Conservation (phyloP, 2,113 vertebrate species). For the Monarcha castaneiventris region DNA sequence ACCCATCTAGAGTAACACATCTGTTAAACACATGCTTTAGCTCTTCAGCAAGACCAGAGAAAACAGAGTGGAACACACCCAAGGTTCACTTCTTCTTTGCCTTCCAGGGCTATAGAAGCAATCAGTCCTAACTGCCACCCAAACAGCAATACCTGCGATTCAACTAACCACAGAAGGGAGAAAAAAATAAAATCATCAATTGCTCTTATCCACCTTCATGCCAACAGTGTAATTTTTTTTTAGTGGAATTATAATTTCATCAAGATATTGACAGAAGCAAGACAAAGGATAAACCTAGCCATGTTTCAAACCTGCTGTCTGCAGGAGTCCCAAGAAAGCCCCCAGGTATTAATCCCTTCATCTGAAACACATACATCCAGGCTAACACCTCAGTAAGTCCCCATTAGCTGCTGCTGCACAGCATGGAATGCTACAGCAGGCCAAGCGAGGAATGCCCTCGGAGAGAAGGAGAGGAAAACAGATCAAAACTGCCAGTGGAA, state of each 20-base stretch:
- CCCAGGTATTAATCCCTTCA: slow-evolving; percentile 3
- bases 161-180: neutral
- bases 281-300: neutral
- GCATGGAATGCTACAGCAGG: neutral
- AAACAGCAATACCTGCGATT: neutral
- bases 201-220: neutral
- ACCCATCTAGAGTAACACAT: neutral
- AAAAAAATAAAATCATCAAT: neutral
- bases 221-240: neutral
- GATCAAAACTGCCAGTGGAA: neutral
- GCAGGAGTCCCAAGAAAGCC: neutral
- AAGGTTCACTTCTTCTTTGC: neutral
- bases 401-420: neutral
- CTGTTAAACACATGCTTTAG: neutral
- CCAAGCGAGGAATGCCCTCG: neutral
- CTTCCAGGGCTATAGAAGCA: neutral
- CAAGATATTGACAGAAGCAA: neutral
- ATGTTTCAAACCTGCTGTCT: neutral
- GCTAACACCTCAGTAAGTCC: neutral
- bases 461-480: neutral
- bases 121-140: neutral
- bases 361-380: neutral
- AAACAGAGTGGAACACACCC: neutral
- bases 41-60: neutral
- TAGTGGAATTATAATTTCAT: neutral